Percentiles rank a stretch among this genome's conserved stretches.
Conservation (phyloP, 2,888 invertebrate genomes). For the Chloromyia formosa region DNA sequence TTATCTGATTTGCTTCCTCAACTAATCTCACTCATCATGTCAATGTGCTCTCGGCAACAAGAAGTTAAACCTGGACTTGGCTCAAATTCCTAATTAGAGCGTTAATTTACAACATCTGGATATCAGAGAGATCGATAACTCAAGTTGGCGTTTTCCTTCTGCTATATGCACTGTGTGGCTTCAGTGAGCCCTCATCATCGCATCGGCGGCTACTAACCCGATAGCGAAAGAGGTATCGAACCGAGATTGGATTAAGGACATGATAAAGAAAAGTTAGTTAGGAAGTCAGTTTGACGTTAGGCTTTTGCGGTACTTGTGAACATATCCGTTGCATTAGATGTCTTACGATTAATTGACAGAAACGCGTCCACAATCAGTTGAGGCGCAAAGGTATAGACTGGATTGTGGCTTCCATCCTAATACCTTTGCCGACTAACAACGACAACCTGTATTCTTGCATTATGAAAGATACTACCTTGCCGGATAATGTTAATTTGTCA, state of each 20-base stretch:
- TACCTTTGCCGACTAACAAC: too few relatives aligned
- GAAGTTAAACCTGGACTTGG: constrained; percentile 2
- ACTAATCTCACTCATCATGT: not conserved
- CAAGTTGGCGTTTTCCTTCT: not conserved
- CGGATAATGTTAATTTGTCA: too few relatives aligned
- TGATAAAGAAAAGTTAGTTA: not conserved
- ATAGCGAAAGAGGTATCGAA: not conserved
- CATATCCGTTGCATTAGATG: not conserved
- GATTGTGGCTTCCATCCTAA: not conserved
- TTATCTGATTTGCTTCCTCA: constrained; percentile 7
- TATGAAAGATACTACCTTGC: too few relatives aligned
- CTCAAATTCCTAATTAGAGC: constrained; percentile 11
- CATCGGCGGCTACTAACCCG: not conserved
- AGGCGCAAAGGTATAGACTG: too few relatives aligned
- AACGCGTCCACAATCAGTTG: constrained; percentile 6
- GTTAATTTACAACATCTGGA: constrained; percentile 9
- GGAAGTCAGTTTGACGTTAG: not conserved
- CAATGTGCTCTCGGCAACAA: not conserved
- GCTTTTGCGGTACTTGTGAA: not conserved
- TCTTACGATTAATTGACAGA: not conserved
- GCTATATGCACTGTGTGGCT: too few relatives aligned
- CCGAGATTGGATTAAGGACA: not conserved
- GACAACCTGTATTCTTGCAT: too few relatives aligned
- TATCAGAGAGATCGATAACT: not conserved
- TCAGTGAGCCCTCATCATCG: too few relatives aligned